Evolutionary conservation across 2,888 invertebrate species (phyloP), one percentile per base, ranked within the genome.

Genomic region (Pachymerium ferrugineum): DNA sequence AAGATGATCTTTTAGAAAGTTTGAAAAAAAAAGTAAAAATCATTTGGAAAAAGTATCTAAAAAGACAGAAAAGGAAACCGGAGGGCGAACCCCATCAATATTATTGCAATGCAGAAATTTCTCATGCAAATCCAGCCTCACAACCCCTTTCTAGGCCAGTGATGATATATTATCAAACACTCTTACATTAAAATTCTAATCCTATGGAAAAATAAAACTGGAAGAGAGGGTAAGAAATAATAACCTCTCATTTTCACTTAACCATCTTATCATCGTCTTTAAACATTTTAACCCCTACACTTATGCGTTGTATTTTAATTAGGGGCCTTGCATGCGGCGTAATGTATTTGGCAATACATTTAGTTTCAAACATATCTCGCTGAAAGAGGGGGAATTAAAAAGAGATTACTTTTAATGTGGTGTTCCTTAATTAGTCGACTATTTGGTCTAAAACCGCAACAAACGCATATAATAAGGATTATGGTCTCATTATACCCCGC

Each of bases 41-140:
- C n/a, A n/a, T n/a, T n/a, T n/a, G n/a, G n/a, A n/a, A n/a, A n/a
- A n/a, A n/a, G n/a, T n/a, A n/a, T n/a, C n/a, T n/a, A n/a, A n/a
- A n/a, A n/a, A n/a, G n/a, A n/a, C n/a, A n/a, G n/a, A 25, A 54
- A 54, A 14, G 22, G 6, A 54, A 54, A 4, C 3, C 54, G 54
- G 25, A 54, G 25, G 25, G 54, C 22, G 22, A 54, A 54, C 54
- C 12, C 54, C 54, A 54, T 54, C 54, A 54, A 54, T 54, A 54
- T 54, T 54, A 54, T 54, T 54, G 54, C 54, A 25, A 54, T 54
- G 54, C 54, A 54, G 25, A 47, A 54, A 54, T 54, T 54, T 54
- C 54, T 54, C 54, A 54, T 54, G 54, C 54, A 54, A 54, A 54
- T 54, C 54, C 54, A 54, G 54, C n/a, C n/a, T n/a, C n/a, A n/a